A percentile compares a stretch with the other conserved stretches of the same genome.
These are phyloP conservation scores for Trematocara marginatum DNA, from an alignment of 2,113 vertebrate species.

Conservation along the genomic window DNA sequence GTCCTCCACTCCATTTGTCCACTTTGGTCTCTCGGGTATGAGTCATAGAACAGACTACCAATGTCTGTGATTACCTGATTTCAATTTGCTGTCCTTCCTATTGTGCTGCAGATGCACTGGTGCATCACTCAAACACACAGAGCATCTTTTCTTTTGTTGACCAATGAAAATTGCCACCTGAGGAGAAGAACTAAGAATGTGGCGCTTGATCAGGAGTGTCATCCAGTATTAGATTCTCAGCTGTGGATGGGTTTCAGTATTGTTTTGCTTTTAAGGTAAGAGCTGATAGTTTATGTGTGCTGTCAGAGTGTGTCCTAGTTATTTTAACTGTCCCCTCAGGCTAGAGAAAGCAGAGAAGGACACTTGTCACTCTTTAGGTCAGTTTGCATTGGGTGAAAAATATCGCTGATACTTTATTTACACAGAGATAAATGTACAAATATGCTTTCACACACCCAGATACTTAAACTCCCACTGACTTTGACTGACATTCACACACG, in stretches of 20 bases:
- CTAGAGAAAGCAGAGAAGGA: background rate
- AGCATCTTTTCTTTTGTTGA: constrained; percentile 24
- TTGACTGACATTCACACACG: constrained; percentile 46
- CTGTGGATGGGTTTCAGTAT: background rate
- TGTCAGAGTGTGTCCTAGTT: background rate
- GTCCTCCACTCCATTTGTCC: constrained; percentile 40
- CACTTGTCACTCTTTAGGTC: constrained; percentile 18
- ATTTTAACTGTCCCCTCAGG: constrained; percentile 2
- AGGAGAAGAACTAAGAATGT: constrained; percentile 1
- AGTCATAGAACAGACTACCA: constrained; percentile 22
- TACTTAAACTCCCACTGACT: constrained; percentile 19
- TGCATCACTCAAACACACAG: constrained; percentile 34
- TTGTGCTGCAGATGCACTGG: constrained; percentile 13
- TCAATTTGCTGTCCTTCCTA: constrained; percentile 33
- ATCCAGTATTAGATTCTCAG: background rate
- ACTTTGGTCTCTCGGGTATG: constrained; percentile 22
- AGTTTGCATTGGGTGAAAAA: constrained; percentile 14
- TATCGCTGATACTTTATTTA: background rate
- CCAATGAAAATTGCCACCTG: constrained; percentile 16
- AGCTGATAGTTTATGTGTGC: background rate
- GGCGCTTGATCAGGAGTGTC: background rate
- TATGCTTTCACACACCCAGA: background rate
- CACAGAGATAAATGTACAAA: constrained; percentile 1
- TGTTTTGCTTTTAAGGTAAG: background rate
- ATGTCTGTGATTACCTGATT: constrained; percentile 48